Conservation (phyloP, 2,888 invertebrate genomes). For the Patella ulyssiponensis region DNA sequence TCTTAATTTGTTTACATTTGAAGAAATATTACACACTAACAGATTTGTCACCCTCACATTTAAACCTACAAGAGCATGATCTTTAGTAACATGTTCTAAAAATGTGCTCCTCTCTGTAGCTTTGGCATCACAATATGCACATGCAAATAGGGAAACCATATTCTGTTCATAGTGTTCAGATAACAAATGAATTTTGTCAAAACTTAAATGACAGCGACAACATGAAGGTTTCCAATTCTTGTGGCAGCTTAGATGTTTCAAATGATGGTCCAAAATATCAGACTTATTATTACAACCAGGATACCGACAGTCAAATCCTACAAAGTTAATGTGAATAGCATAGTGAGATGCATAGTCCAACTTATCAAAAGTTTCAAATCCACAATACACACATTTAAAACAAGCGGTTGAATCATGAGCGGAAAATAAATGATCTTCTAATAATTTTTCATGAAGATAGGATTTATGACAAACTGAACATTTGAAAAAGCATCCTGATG, state of each 20-base stretch:
- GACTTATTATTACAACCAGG: background rate
- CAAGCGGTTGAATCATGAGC: background rate
- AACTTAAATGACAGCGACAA: background rate
- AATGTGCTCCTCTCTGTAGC: background rate
- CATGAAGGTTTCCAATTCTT: background rate
- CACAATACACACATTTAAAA: slow-evolving; percentile 22
- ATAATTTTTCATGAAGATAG: background rate
- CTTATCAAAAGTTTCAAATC: slow-evolving; percentile 18
- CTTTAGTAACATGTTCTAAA: background rate
- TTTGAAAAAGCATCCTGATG: background rate
- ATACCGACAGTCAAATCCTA: background rate
- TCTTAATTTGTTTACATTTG: background rate
- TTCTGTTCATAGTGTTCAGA: slow-evolving; percentile 7
- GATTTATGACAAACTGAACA: background rate
- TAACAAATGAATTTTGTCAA: background rate
- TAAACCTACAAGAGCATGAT: background rate
- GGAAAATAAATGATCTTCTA: slow-evolving; percentile 10
- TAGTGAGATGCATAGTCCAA: background rate
- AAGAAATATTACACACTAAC: background rate
- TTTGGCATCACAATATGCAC: background rate
- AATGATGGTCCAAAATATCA: background rate
- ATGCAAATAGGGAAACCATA: background rate
- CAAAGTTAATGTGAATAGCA: background rate
- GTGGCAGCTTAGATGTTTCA: background rate
- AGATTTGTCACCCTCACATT: background rate